A percentile compares a stretch with the other conserved stretches of the same genome.
phyloP scores from a whole-genome alignment of 2,797 vertebrate species.

The Austrolebias charrua region DNA sequence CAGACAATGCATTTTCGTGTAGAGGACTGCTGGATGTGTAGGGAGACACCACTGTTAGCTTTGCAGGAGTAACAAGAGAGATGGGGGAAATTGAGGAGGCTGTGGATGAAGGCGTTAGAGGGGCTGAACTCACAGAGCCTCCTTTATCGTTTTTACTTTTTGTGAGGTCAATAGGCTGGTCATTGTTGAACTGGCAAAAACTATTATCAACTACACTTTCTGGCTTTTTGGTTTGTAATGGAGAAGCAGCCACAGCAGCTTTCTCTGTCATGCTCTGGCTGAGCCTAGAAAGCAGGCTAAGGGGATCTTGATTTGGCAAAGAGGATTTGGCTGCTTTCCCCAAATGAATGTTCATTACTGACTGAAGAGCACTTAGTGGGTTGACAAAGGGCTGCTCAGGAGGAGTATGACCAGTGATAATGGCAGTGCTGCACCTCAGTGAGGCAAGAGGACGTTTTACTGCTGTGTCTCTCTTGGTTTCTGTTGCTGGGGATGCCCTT shows the following conservation, averaged over 20 bases:
- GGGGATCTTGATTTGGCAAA: conserved; percentile 91
- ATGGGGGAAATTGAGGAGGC: conserved; percentile 88
- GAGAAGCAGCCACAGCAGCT: conserved; percentile 90
- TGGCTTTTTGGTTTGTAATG: conserved; percentile 87
- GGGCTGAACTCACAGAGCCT: conserved; percentile 85
- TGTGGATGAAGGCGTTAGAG: conserved; percentile 88
- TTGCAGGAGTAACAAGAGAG: conserved; percentile 86
- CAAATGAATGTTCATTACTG: conserved; percentile 99
- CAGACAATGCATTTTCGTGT: conserved; percentile 95
- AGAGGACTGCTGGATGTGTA: conserved; percentile 94
- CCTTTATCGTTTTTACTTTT: conserved; percentile 94
- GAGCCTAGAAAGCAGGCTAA: conserved; percentile 98
- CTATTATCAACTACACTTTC: conserved; percentile 80
- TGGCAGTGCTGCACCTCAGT: conserved; percentile 87
- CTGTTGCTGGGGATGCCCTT: conserved; percentile 72
- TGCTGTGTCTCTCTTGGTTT: conserved; percentile 74
- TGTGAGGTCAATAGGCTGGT: conserved; percentile 98
- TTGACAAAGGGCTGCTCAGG: conserved; percentile 97
- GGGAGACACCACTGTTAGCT: conserved; percentile 86
- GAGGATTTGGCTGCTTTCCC: conserved; percentile 98
- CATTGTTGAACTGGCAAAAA: conserved; percentile 88
- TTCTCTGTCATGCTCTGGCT: conserved; percentile 98
- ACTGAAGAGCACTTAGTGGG: conserved; percentile 97
- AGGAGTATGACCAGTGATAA: conserved; percentile 91
- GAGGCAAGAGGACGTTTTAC: conserved; percentile 77